Evolutionary conservation across 2,797 vertebrate species (phyloP).

Genomic region (Loris lydekkerianus): DNA sequence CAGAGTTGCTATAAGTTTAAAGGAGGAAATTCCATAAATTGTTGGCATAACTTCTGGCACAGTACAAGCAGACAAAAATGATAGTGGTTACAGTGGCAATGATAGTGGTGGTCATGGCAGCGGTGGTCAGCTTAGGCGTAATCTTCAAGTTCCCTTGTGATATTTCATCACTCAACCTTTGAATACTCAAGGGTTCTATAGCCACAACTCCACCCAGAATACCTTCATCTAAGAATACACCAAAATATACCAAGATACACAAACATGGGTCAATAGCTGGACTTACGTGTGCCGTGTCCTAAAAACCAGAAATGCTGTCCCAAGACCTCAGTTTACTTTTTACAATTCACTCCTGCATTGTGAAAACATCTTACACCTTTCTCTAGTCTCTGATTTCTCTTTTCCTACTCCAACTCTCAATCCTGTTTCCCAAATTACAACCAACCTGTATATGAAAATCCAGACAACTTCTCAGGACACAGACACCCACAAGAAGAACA

Average conservation of each 20-base stretch:
- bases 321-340: not conserved
- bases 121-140: not conserved
- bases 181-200: not conserved
- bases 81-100: not conserved
- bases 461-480: not conserved
- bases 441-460: not conserved
- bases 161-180: not conserved
- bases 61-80: not conserved
- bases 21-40: not conserved
- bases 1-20: not conserved
- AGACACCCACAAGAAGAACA: not conserved
- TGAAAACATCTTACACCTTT: not conserved
- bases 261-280: not conserved
- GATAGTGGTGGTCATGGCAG: not conserved
- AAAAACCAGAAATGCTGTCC: not conserved
- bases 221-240: not conserved
- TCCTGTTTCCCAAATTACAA: constrained; percentile 27
- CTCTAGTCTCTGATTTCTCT: not conserved
- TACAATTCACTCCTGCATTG: not conserved
- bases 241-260: not conserved
- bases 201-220: not conserved
- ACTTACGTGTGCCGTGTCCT: not conserved
- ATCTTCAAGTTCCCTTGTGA: not conserved
- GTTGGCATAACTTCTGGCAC: not conserved
- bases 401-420: not conserved